A percentile compares a stretch with the other conserved stretches of the same genome.
Conservation (phyloP, 2,888 invertebrate species). For the Drosophila kokeensis region DNA sequence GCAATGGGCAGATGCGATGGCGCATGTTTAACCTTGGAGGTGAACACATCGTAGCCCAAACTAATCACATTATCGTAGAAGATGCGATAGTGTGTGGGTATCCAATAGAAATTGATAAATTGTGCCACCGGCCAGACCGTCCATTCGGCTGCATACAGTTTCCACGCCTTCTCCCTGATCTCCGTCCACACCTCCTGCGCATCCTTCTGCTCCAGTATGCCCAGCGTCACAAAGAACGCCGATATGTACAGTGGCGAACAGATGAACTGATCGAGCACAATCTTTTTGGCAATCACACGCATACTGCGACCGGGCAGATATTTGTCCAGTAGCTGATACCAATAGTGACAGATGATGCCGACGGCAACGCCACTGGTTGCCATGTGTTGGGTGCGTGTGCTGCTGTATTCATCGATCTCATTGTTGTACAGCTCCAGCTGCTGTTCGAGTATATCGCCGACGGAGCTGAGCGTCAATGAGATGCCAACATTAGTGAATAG, state of each 20-base stretch:
- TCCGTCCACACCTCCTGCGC: conserved; percentile 88
- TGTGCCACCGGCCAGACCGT: conserved; percentile 97
- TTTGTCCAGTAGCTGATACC: conserved; percentile 92
- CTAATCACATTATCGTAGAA: conserved; percentile 94
- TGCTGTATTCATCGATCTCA: conserved; percentile 87
- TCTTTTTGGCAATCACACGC: conserved; percentile 89
- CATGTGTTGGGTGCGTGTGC: conserved; percentile 90
- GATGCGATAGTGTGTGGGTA: conserved; percentile 93
- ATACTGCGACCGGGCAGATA: conserved; percentile 89
- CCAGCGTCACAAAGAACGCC: conserved; percentile 91
- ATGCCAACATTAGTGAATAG: conserved; percentile 92
- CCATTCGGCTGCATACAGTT: conserved; percentile 94
- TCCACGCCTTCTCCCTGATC: conserved; percentile 90
- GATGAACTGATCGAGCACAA: conserved; percentile 92
- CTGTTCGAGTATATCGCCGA: conserved; percentile 93
- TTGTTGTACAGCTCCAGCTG: conserved; percentile 89
- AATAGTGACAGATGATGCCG: conserved; percentile 93
- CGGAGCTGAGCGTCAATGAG: conserved; percentile 90
- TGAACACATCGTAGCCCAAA: conserved; percentile 93
- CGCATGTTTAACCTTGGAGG: conserved; percentile 91
- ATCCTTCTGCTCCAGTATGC: conserved; percentile 89
- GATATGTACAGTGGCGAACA: conserved; percentile 93
- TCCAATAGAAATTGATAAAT: conserved; percentile 94
- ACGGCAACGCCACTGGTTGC: conserved; percentile 91
- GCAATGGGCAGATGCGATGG: conserved; percentile 39